phyloP scores from a whole-genome alignment of 2,888 invertebrate species.

The Watsonalla cultraria region DNA sequence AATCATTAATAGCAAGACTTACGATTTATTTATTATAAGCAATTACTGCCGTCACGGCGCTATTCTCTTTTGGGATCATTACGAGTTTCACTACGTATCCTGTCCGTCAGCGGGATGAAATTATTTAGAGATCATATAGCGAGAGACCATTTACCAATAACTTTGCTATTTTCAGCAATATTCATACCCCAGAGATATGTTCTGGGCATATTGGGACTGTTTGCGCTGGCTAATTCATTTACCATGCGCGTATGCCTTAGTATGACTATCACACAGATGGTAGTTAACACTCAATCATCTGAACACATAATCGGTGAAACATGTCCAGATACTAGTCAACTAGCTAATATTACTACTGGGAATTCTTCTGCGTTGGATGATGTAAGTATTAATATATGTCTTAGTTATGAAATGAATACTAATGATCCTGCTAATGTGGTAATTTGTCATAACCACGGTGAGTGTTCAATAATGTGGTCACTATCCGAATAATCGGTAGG shows the following conservation, averaged over 20 bases:
- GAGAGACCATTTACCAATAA: too few species aligned
- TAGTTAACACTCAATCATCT: conserved; percentile 44
- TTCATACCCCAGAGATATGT: conserved; percentile 84
- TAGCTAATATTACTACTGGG: conserved; percentile 11
- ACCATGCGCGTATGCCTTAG: conserved; percentile 86
- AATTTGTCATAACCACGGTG: too few species aligned
- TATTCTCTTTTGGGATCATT: too few species aligned
- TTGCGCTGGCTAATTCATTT: conserved; percentile 84
- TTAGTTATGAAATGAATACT: not conserved
- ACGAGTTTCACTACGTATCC: too few species aligned
- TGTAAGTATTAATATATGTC: conserved; percentile 19
- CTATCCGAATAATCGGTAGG: too few species aligned
- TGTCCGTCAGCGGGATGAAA: too few species aligned
- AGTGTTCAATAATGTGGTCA: too few species aligned
- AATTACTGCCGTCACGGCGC: too few species aligned
- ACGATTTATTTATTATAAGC: too few species aligned
- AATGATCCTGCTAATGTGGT: not conserved
- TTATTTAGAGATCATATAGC: too few species aligned
- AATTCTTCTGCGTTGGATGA: conserved; percentile 21
- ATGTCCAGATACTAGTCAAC: conserved; percentile 49
- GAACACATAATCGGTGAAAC: conserved; percentile 70
- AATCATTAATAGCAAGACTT: too few species aligned
- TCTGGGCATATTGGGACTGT: conserved; percentile 82
- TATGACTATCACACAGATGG: conserved; percentile 85
- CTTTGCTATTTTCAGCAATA: conserved; percentile 60